Base-by-base conservation (phyloP, 2,797 vertebrate species). In the Acestrorhynchus altus region DNA sequence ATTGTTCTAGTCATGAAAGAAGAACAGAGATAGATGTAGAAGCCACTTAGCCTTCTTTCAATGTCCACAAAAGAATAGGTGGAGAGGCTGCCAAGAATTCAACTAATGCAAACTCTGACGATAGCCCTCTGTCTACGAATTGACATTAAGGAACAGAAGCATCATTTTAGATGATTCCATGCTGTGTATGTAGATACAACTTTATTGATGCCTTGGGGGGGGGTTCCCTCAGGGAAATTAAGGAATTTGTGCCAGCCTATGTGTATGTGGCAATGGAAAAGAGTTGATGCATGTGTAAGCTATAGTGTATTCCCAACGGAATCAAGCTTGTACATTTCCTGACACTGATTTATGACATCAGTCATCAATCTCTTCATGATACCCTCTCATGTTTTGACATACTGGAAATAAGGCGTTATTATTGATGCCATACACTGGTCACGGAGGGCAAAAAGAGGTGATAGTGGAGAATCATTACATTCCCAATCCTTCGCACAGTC, bases 261-360 rank as follows among this genome's bases (percentile, higher is more conserved):
- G 15, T 44, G 24, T 15, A 47, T 67, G 49, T 22, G 47, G 3
- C n/a, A 13, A 59, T 42, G 66, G 64, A 35, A 71, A 78, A 78
- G 51, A 66, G 70, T 73, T 47, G 44, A 31, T 76, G 78, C 59
- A 52, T 82, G 69, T 24, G 57, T 35, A 39, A 64, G 67, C 46
- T 7, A 40, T 60, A 68, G 80, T 74, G 7, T 81, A 78, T 78
- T 77, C 65, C 66, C 42, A 28, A 67, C 18, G 61, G 67, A 80
- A 72, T 75, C 54, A 31, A 60, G 42, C 78, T 46, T 39, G 59
- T 77, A 71, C 49, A 74, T 59, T 72, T 72, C 31, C 52, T 69
- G 80, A 81, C 82, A 79, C 71, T 85, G 81, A 87, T 85, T 84
- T 79, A 84, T 80, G 69, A 76, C 81, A 35, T 35, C 31, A 77